Evolutionary conservation across 2,797 vertebrate species (phyloP).

Genomic region (Sebastes steindachneri): DNA sequence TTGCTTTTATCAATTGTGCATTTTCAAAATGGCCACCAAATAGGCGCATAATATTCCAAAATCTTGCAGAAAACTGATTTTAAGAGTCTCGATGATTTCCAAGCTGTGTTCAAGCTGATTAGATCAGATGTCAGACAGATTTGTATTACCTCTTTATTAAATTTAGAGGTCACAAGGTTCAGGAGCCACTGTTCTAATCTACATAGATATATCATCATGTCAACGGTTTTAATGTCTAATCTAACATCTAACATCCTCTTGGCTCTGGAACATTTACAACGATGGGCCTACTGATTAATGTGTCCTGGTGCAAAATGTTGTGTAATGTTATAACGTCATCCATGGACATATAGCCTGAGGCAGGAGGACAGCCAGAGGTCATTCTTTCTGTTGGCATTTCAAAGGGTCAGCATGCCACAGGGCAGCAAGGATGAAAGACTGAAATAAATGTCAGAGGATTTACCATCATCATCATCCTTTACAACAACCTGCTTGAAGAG

Average conservation of each 20-base stretch:
- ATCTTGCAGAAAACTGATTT: no score
- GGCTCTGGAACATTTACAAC: neutral
- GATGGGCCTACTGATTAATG: neutral
- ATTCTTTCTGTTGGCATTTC: constrained; percentile 41
- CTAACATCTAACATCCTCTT: neutral
- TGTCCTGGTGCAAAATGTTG: neutral
- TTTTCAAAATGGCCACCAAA: no score
- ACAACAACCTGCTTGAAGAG: neutral
- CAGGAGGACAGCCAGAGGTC: neutral
- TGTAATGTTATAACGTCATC: neutral
- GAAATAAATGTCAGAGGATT: constrained; percentile 53
- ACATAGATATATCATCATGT: no score
- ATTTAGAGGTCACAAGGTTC: neutral
- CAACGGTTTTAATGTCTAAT: neutral
- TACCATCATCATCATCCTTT: neutral
- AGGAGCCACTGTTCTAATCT: neutral
- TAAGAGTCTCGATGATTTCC: no score
- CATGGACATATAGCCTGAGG: neutral
- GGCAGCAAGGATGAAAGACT: constrained; percentile 6
- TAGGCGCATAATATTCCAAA: no score
- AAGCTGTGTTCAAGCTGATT: no score
- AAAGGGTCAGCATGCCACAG: constrained; percentile 31
- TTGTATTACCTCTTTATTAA: no score
- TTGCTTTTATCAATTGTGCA: no score
- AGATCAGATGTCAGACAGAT: no score